Evolutionary conservation across 2,113 vertebrate genomes (phyloP), one percentile per base, ranked within the genome.

Genomic region (Ptilorrhoa leucosticta): DNA sequence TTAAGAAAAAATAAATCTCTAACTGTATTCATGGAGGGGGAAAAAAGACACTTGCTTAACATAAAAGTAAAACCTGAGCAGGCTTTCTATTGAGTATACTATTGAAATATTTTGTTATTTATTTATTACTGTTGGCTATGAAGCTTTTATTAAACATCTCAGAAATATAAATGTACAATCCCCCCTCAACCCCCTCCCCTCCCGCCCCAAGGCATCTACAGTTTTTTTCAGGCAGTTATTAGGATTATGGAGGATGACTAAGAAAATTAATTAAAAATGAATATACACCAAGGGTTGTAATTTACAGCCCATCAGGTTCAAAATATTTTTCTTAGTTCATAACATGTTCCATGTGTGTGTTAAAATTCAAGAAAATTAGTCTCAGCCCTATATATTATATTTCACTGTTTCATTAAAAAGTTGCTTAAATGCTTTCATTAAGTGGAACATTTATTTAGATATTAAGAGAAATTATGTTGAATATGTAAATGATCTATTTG

Each of bases 341-440:
- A 89, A 61, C 12, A 72, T 45, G 50, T 87, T 96, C 91, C 72
- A 64, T 73, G 64, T 82, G 42, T 64, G 58, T 76, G 64, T 47
- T 81, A 87, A 88, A 91, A 89, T 78, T 78, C 69, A 89, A 51
- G 63, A 83, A 94, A 94, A 90, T 93, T 90, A 92, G 61, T 86
- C 83, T 95, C 81, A 70, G 56, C 23, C 48, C 68, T 91, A 66
- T 88, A 65, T 93, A 96, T 96, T 86, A 57, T 56, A 76, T 96
- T 96, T 95, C 90, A 96, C 15, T 93, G 92, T 95, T 97, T 96
- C 68, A 97, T 97, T 95, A 94, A 90, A 94, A 95, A 81, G 70
- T 76, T 92, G 42, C 82, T 84, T 95, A 95, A 96, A 96, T 79
- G 53, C 56, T 95, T 96, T 92, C 90, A 91, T 96, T 94, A 95